Evolutionary conservation across 2,113 vertebrate genomes (phyloP).

Genomic region (Micromys minutus): DNA sequence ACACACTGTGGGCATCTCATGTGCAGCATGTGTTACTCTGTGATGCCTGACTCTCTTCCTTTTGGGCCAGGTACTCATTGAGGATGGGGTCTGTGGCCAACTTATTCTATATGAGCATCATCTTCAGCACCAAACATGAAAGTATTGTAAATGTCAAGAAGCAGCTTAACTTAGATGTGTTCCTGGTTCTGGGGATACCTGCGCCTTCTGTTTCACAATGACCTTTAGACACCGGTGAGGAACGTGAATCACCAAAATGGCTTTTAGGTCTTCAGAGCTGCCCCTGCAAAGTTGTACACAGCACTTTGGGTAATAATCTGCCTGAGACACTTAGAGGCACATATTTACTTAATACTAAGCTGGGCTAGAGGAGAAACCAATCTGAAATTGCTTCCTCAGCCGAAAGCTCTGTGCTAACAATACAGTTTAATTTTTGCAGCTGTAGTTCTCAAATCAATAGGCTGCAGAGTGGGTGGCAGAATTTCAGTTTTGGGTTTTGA

Average conservation of each 20-base stretch:
- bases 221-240: constrained; percentile 25
- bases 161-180: constrained; percentile 35
- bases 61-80: neutral
- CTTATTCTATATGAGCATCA: neutral
- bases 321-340: constrained; percentile 68
- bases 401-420: constrained; percentile 80
- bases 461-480: constrained; percentile 78
- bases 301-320: constrained; percentile 73
- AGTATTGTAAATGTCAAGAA: neutral
- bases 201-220: constrained; percentile 52
- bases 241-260: constrained; percentile 56
- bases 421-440: constrained; percentile 80
- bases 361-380: constrained; percentile 72
- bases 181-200: constrained; percentile 37
- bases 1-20: neutral
- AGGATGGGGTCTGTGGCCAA: neutral
- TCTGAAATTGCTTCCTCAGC: constrained; percentile 78
- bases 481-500: constrained; percentile 81
- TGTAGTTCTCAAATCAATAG: constrained; percentile 78
- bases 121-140: constrained; percentile 32
- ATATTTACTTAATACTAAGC: constrained; percentile 79
- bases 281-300: constrained; percentile 59
- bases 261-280: constrained; percentile 68
- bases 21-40: neutral
- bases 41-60: constrained; percentile 31